Base-by-base conservation (phyloP, 2,113 vertebrate species). In the Vimba vimba region DNA sequence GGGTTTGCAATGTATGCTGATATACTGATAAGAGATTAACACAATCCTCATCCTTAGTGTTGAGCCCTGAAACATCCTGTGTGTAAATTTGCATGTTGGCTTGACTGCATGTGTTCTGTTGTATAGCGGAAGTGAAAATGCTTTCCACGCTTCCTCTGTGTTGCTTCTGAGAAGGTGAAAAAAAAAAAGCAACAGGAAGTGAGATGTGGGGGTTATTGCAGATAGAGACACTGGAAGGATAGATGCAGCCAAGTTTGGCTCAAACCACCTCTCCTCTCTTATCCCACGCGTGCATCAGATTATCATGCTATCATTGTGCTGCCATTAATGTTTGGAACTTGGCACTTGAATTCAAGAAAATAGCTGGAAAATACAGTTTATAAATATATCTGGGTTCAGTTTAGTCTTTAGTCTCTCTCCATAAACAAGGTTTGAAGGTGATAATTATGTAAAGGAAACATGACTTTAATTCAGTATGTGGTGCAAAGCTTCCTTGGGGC, bases 121-220 rank as follows among this genome's bases (percentile, higher is more conserved):
- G 83, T 82, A 47, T 17, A 81, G 87, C 80, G 88, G 89, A 91
- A 91, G 86, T 87, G 89, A 90, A 88, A 91, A 86, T 64, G 87
- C 81, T 82, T 69, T 82, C 71, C 71, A 69, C 36, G 83, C 92
- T 91, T 69, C 92, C 91, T 93, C 94, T 93, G 89, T 85, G 85
- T 89, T 50, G 23, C 81, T 83, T 93, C 87, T 90, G 83, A 83
- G 85, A 90, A 89, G 79, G 85, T 36, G 71, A 73, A 87, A 86
- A 73, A 43, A 82, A 81, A 43, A 82, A 81, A 90, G 91, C 87
- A 82, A 87, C 15, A 86, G 87, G 90, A 87, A 79, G 84, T 71
- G 17, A 10, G 87, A 82, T 80, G 15, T 76, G 78, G 74, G 66
- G 71, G 71, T 52, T 43, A 82, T 19, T 64, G 27, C 86, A 84